Evolutionary conservation across 2,113 vertebrate genomes (phyloP).

Genomic region (Tachysurus fulvidraco): DNA sequence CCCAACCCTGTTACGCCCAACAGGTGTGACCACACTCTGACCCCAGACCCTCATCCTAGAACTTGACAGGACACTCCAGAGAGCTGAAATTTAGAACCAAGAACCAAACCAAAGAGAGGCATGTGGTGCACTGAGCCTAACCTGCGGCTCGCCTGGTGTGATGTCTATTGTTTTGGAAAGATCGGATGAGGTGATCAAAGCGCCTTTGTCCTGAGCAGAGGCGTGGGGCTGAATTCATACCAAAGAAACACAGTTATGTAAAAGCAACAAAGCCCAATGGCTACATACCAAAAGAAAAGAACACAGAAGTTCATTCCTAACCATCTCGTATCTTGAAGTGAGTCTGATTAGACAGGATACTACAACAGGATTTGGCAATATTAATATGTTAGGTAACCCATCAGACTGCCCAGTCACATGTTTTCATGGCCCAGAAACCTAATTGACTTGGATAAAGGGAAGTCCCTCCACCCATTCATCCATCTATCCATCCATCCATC

Average conservation of each 20-base stretch:
- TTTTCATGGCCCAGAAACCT: not conserved
- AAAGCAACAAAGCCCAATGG: not conserved
- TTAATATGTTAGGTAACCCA: not conserved
- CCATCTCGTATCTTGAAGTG: not conserved
- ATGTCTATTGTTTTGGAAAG: conserved; percentile 44
- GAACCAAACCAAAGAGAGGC: not conserved
- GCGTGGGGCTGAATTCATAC: not conserved
- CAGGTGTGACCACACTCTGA: conserved; percentile 47
- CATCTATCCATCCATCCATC: no score
- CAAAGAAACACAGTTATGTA: conserved; percentile 15
- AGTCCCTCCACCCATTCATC: not conserved
- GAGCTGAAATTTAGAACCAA: conserved; percentile 22
- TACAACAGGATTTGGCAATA: not conserved
- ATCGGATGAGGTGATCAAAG: conserved; percentile 65
- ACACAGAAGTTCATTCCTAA: not conserved
- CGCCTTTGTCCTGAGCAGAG: conserved; percentile 40
- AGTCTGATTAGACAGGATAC: not conserved
- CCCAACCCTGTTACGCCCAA: conserved; percentile 52
- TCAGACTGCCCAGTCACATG: not conserved
- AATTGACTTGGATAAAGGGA: not conserved
- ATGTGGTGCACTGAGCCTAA: conserved; percentile 19
- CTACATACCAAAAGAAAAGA: conserved; percentile 16
- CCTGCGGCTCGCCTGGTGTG: conserved; percentile 30
- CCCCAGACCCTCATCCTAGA: conserved; percentile 19
- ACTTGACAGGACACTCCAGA: conserved; percentile 48